Base-by-base conservation (phyloP, 2,113 vertebrate species). In the Paracanthobrama guichenoti region DNA sequence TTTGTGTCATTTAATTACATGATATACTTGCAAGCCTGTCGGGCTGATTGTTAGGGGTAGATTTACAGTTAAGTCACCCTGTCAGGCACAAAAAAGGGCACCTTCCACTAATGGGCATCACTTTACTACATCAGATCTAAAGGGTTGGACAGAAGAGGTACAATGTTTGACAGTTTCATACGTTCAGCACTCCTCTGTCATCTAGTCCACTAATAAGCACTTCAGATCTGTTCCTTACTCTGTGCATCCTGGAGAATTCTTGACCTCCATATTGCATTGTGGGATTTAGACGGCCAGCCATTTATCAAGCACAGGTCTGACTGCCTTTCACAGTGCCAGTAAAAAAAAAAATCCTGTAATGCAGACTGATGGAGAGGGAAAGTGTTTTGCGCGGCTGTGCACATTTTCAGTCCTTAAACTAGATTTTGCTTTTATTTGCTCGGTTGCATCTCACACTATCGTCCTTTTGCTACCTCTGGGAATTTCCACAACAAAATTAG, bases 361-460 rank as follows among this genome's bases (percentile, higher is more conserved):
- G 50, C 55, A 75, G 74, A 76, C 71, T 59, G 77, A 79, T 81
- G 53, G 50, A 81, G 35, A 26, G 64, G 31, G 39, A 53, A 28
- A 59, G 53, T 88, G 86, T 75, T 59, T 75, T 7, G 31, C 0
- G 18, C 18, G 18, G 66, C 31, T 42, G 75, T 12, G 18, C 48
- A 13, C 79, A 69, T 10, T 81, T 71, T 69, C 39, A 48, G 59
- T 53, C 31, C 79, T 55, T 71, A 85, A 90, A 89, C 88, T 81
- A 88, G 86, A 89, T 92, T 93, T 92, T 86, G 85, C 82, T 86
- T 84, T 78, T 86, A 74, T 82, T 88, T 89, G 82, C 87, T 88
- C 79, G 77, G 88, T 88, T 86, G 84, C 81, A 39, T 89, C 90
- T 89, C 81, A 84, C 83, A 20, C 20, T 16, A 50, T 85, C 44